phyloP scores from a whole-genome alignment of 2,888 invertebrate genomes.

The Eledona agricola region DNA sequence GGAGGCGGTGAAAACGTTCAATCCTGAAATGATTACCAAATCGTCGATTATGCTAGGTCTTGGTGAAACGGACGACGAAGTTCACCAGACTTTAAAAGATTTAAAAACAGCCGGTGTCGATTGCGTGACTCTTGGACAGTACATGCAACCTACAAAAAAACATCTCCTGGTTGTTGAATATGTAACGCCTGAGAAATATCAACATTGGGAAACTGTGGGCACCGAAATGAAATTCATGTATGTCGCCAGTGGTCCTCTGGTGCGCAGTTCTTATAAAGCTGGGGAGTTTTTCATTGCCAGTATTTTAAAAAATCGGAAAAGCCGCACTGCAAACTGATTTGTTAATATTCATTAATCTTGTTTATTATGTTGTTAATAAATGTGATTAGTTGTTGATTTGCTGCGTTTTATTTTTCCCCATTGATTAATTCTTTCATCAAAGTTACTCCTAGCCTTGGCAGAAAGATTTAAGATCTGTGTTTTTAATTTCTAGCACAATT shows the following conservation, averaged over 20 bases:
- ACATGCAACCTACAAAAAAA: conserved; percentile 98
- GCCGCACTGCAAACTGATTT: conserved; percentile 45
- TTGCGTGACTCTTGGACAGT: conserved; percentile 96
- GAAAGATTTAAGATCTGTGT: no score
- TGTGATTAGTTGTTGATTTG: background rate
- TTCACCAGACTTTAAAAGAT: conserved; percentile 88
- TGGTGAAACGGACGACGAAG: conserved; percentile 88
- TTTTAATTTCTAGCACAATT: no score
- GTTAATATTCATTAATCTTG: no score
- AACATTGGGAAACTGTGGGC: conserved; percentile 85
- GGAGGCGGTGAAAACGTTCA: conserved; percentile 80
- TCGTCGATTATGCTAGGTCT: conserved; percentile 98
- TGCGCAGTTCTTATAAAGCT: conserved; percentile 97
- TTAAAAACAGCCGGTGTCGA: conserved; percentile 85
- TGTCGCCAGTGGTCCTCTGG: conserved; percentile 96
- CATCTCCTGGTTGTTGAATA: conserved; percentile 94
- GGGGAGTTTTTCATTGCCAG: conserved; percentile 92
- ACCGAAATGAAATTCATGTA: conserved; percentile 90
- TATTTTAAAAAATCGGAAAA: conserved; percentile 72
- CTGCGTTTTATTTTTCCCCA: no score
- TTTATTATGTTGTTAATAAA: background rate
- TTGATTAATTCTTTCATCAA: no score
- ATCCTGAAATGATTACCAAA: conserved; percentile 90
- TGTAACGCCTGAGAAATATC: conserved; percentile 93
- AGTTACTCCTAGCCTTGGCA: no score